Evolutionary conservation across 1,140 invertebrate genomes (phyloP), one percentile per base, ranked within the genome.

Genomic region (Drosophila ogumai): DNA sequence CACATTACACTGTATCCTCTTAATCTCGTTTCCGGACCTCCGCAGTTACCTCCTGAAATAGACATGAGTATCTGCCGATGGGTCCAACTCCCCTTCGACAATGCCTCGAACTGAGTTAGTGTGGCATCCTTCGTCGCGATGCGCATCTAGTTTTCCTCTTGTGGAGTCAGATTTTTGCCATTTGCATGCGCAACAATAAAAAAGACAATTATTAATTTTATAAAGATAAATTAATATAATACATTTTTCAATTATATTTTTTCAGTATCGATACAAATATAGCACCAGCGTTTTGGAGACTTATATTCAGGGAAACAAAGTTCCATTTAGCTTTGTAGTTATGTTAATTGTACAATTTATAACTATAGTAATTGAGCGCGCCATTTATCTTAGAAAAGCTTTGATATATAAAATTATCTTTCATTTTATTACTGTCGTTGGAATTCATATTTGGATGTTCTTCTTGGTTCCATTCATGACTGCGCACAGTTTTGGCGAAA

Each of bases 361-460:
- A 0, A 94, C 99, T 31, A 99, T 99, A 78, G 96, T 99, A 3
- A 95, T 99, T 22, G 99, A 99, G 91, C 95, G 99, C 67, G 98
- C 98, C 1, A 94, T 99, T 15, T 99, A 98, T 92, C 94, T 99
- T 32, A 93, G 98, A 80, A 99, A 99, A 94, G 97, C 97, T 79
- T 97, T 99, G 68, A 90, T 97, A 1, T 96, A 96, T 52, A 99
- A 99, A 93, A 95, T 99, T 50, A 94, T 98, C 28, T 98, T 98
- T 92, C 98, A 99, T 92, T 96, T 98, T 66, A 94, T 96, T 47
- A 95, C 98, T 9, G 96, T 99, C 28, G 94, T 99, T 40, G 95
- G 98, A 19, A 95, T 99, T 28, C 99, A 99, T 92, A 94, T 98
- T 54, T 99, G 98, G 98, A 97, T 99, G 95, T 99, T 99, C 93